Evolutionary conservation across 2,113 vertebrate genomes (phyloP).

Genomic region (Myxocyprinus asiaticus): DNA sequence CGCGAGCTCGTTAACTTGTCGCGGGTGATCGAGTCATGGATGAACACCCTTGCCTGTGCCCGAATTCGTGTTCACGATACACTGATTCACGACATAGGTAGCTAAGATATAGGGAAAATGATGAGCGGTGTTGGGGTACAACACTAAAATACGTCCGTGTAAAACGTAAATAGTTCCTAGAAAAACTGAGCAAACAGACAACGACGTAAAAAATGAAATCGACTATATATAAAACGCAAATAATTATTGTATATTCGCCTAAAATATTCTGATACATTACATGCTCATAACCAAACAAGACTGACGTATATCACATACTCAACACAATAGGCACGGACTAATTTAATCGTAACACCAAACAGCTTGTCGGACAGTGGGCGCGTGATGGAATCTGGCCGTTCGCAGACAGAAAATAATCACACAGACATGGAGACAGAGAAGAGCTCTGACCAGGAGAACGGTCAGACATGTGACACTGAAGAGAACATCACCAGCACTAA

Average conservation of each 20-base stretch:
- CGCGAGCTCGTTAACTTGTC: too few species aligned
- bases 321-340: constrained; percentile 29
- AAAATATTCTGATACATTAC: background rate
- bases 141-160: constrained; percentile 30
- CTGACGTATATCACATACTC: background rate
- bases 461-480: background rate
- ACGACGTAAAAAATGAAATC: background rate
- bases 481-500: background rate
- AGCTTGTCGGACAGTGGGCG: background rate
- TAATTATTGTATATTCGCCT: background rate
- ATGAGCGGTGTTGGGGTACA: background rate
- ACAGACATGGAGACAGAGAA: constrained; percentile 44
- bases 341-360: constrained; percentile 61
- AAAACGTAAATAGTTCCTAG: constrained; percentile 24
- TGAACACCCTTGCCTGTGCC: too few species aligned
- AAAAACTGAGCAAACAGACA: background rate
- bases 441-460: background rate
- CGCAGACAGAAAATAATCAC: constrained; percentile 43
- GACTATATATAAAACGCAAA: background rate
- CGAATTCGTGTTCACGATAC: too few species aligned
- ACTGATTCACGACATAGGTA: too few species aligned
- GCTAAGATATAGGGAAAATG: too few species aligned
- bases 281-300: background rate
- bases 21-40: too few species aligned
- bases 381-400: constrained; percentile 60